phyloP scores from a whole-genome alignment of 2,797 vertebrate genomes.

The Sciaenops ocellatus region DNA sequence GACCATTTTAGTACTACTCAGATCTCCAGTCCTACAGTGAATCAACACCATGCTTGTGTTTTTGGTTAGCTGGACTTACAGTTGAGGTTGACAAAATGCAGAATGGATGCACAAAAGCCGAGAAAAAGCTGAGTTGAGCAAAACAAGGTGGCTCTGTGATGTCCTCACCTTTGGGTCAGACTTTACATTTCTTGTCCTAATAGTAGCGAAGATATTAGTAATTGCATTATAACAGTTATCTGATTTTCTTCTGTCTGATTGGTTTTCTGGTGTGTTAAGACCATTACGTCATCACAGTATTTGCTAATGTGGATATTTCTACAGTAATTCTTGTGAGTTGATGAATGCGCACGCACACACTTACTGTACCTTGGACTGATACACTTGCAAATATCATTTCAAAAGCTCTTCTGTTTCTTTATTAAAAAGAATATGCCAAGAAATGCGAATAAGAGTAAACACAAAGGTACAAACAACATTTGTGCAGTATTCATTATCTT shows the following conservation, averaged over 20 bases:
- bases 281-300: not conserved
- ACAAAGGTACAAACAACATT: not conserved
- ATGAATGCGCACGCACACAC: not conserved
- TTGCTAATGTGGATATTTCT: not conserved
- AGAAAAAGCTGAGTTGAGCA: not conserved
- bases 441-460: not conserved
- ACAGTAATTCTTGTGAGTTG: not conserved
- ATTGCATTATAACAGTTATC: not conserved
- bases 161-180: not conserved
- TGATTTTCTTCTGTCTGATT: not conserved
- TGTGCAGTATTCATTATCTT: conserved; percentile 36
- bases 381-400: not conserved
- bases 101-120: not conserved
- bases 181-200: not conserved
- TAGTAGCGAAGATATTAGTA: not conserved
- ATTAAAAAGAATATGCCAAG: conserved; percentile 8
- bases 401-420: not conserved
- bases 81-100: not conserved
- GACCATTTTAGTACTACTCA: not conserved
- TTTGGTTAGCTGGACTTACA: not conserved
- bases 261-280: not conserved
- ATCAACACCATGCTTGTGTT: not conserved
- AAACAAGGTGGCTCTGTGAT: not conserved
- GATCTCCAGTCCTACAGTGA: not conserved
- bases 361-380: not conserved